Evolutionary conservation across 1,140 invertebrate genomes (phyloP).

Genomic region (Galendromus occidentalis): DNA sequence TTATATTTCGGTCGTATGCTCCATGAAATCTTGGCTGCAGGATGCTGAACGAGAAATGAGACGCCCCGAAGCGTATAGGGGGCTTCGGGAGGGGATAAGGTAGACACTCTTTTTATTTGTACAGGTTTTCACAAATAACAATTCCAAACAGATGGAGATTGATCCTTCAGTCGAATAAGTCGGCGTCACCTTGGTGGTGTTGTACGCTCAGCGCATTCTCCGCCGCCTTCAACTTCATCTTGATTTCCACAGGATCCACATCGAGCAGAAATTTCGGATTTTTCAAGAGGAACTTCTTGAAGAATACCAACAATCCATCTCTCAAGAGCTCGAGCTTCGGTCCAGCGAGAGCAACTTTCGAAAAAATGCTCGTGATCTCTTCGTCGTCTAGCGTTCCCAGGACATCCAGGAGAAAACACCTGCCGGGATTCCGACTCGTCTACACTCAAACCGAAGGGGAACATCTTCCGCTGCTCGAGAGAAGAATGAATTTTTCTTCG

Average conservation of each 20-base stretch:
- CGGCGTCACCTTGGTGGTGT: not conserved
- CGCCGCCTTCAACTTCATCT: conserved; percentile 17
- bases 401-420: conserved; percentile 46
- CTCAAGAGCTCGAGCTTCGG: conserved; percentile 46
- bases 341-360: conserved; percentile 37
- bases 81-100: too few species aligned
- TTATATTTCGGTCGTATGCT: too few species aligned
- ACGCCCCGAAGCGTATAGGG: too few species aligned
- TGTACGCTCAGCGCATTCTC: conserved; percentile 12
- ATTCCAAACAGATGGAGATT: too few species aligned
- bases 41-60: too few species aligned
- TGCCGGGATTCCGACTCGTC: conserved; percentile 42
- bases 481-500: not conserved
- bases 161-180: not conserved
- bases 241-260: conserved; percentile 14
- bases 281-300: conserved; percentile 52
- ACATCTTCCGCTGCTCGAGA: conserved; percentile 39
- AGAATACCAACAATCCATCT: conserved; percentile 52
- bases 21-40: too few species aligned
- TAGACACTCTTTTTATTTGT: too few species aligned
- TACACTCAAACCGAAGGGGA: conserved; percentile 52
- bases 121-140: too few species aligned
- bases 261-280: conserved; percentile 27
- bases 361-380: conserved; percentile 40
- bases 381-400: conserved; percentile 40